phyloP scores from a whole-genome alignment of 2,797 vertebrate genomes.

The Craterocephalus amniculus region DNA sequence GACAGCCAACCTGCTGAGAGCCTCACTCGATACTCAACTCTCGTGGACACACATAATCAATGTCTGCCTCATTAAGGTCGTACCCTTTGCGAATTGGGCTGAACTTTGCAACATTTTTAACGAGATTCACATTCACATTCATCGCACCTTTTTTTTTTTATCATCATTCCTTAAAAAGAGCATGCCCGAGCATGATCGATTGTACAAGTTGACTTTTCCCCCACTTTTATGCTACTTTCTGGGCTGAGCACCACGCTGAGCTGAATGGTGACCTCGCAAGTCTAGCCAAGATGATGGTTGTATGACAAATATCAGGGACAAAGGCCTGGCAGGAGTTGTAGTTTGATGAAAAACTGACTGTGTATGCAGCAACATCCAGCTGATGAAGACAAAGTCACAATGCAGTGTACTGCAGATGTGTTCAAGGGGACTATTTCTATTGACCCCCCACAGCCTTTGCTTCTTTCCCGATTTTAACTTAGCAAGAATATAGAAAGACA shows the following conservation, averaged over 20 bases:
- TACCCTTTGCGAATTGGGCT: slow-evolving; percentile 74
- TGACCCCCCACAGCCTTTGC: neutral
- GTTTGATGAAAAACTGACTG: neutral
- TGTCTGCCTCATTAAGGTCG: slow-evolving; percentile 77
- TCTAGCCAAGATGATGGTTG: slow-evolving; percentile 13
- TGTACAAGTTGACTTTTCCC: slow-evolving; percentile 21
- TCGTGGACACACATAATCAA: slow-evolving; percentile 83
- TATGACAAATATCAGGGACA: slow-evolving; percentile 11
- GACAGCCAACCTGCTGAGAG: slow-evolving; percentile 72
- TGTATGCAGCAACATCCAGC: slow-evolving; percentile 3
- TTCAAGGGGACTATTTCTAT: neutral
- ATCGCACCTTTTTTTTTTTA: slow-evolving; percentile 19
- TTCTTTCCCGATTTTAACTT: slow-evolving; percentile 6
- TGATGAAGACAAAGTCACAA: neutral
- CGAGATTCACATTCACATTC: slow-evolving; percentile 62
- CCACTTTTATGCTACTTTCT: slow-evolving; percentile 21
- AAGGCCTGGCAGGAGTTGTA: neutral
- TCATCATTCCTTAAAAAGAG: slow-evolving; percentile 44
- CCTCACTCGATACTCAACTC: slow-evolving; percentile 72
- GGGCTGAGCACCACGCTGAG: slow-evolving; percentile 12
- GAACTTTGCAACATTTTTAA: slow-evolving; percentile 78
- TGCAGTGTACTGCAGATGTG: neutral
- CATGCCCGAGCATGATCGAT: slow-evolving; percentile 45
- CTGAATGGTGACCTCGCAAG: slow-evolving; percentile 42
- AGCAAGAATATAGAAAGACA: slow-evolving; percentile 5